Evolutionary conservation across 2,797 vertebrate genomes (phyloP), one percentile per base, ranked within the genome.

Genomic region (Sternotherus odoratus): DNA sequence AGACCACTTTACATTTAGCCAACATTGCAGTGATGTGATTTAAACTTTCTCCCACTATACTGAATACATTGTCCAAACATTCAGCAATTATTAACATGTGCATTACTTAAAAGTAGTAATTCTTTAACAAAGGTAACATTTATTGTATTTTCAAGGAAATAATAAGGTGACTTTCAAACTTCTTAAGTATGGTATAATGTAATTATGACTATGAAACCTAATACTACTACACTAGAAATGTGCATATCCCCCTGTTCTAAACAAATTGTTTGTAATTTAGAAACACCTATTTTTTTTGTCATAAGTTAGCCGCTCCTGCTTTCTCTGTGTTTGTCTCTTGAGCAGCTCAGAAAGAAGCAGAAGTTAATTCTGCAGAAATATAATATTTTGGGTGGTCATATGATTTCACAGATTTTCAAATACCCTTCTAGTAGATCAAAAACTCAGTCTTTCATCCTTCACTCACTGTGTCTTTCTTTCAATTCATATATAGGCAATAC

Each of bases 11-110:
- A 92, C 77, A 83, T 60, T 79, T 77, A 91, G 88, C 78, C 93
- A 93, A 91, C 89, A 95, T 90, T 94, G 95, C 90, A 95, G 49
- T 89, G 92, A 77, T 82, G 26, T 82, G 83, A 57, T 94, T 87
- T 95, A 93, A 92, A 96, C 80, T 93, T 82, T 88, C 80, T 63
- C 83, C 79, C 28, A 17, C 66, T 88, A 89, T 94, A 89, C 75
- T 92, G 82, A 95, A 89, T 12, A 54, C 13, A 66, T 46, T 56
- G 43, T 53, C 16, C 51, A 87, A 57, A 15, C 54, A 28, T 43
- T 77, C 85, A 87, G 94, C 63, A 95, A 77, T 91, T 90, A 93
- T 79, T 28, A 90, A 83, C 77, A 88, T 82, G 83, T 88, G 89
- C 21, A 78, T 79, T 93, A 53, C 77, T 81, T 89, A 84, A 82